Percentiles rank a stretch among this genome's conserved stretches.
phyloP scores from a whole-genome alignment of 1,140 invertebrate species.

The Pristionchus pacificus region DNA sequence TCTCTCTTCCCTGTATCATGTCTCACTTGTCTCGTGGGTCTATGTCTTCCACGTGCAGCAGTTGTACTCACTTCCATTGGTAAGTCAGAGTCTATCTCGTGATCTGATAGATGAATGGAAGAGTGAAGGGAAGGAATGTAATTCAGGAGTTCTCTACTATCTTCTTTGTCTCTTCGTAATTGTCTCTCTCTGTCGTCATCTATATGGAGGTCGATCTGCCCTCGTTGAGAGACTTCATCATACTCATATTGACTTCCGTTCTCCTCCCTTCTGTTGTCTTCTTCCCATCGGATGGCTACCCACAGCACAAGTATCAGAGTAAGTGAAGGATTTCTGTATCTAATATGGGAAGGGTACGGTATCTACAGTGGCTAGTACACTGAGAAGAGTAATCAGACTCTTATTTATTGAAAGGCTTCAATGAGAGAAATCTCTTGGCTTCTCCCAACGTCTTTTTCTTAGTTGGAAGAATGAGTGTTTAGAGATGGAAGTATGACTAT shows the following conservation, averaged over 20 bases:
- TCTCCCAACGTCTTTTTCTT: neutral
- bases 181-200: conserved; percentile 36
- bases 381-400: too few relatives aligned
- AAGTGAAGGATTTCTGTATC: conserved; percentile 11
- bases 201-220: conserved; percentile 28
- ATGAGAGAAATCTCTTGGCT: too few relatives aligned
- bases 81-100: neutral
- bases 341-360: too few relatives aligned
- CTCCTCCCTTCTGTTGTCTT: conserved; percentile 35
- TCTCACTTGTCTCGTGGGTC: conserved; percentile 20
- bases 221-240: conserved; percentile 25
- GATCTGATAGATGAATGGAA: too few relatives aligned
- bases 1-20: conserved; percentile 30
- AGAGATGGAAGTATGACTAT: neutral
- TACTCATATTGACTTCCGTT: conserved; percentile 30
- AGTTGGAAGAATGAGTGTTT: neutral
- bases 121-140: neutral
- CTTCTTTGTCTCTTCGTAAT: conserved; percentile 37
- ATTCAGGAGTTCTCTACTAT: conserved; percentile 30
- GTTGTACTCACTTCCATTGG: conserved; percentile 31
- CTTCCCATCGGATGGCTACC: conserved; percentile 25
- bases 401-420: too few relatives aligned
- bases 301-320: conserved; percentile 26
- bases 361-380: too few relatives aligned
- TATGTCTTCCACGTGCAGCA: conserved; percentile 21